Evolutionary conservation across 2,888 invertebrate species (phyloP), one percentile per base, ranked within the genome.

Genomic region (Eupeodes latifasciatus): DNA sequence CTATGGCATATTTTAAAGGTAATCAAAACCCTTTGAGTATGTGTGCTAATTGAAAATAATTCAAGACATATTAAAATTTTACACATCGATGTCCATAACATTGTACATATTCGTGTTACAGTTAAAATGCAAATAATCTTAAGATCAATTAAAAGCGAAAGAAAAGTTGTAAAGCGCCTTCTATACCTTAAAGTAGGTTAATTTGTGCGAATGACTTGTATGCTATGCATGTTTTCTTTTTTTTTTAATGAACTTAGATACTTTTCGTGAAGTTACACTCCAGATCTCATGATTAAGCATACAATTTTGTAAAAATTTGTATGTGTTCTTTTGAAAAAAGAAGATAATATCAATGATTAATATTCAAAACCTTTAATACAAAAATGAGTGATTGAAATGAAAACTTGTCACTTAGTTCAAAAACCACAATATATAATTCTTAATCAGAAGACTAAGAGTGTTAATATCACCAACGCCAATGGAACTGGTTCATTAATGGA

Each of bases 181-280:
- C 27, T 49, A 80, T 83, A 61, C 83, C 82, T 86, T 69, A 80
- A 87, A 87, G 79, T 87, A 87, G 86, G 86, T 87, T 87, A 87
- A 87, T 87, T 87, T 83, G 79, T 87, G 83, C 83, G 86, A 87
- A 87, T 87, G 83, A 71, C 44, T 74, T 79, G 47, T 66, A 59
- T 27, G 10, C 44, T 44, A 12, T 47, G 9, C 12, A 11, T 47
- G 4, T 47, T 11, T 40, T 12, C 2, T 10, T 47, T 10, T 36
- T 44, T 49, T 12, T 61, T 51, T 51, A 53, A 55, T 55, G 55
- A 55, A 40, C 19, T 40, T 53, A n/a, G 36, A 77, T 77, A 40
- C 51, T 11, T 59, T 76, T 79, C 57, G 3, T 19, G 9, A 3
- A 44, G 6, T 5, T 11, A 62, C 16, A 16, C 40, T 44, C 62